These are phyloP conservation scores for Rhineura floridana DNA, from an alignment of 2,113 vertebrate genomes.

Conservation along the genomic window DNA sequence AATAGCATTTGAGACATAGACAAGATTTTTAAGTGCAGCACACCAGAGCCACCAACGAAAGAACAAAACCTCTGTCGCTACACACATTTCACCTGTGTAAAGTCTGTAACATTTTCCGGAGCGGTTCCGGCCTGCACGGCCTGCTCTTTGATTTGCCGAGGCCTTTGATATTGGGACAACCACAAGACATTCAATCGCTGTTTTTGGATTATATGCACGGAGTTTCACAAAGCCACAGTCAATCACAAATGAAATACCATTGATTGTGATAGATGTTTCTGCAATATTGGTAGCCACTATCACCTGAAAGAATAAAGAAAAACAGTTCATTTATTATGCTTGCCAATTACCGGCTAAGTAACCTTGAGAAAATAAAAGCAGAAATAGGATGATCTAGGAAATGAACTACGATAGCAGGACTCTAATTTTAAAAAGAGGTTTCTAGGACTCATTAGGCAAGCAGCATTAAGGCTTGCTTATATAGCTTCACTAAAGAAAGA, in stretches of 20 bases:
- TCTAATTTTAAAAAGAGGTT: background rate
- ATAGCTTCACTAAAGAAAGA: background rate
- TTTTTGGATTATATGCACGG: slow-evolving; percentile 91
- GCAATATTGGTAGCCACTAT: slow-evolving; percentile 98
- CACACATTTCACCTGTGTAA: slow-evolving; percentile 84
- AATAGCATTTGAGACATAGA: background rate
- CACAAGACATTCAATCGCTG: slow-evolving; percentile 93
- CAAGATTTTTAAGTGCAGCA: background rate
- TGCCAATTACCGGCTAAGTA: background rate
- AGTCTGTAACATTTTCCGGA: slow-evolving; percentile 94
- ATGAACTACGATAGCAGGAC: background rate
- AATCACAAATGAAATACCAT: slow-evolving; percentile 89
- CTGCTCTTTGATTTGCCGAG: slow-evolving; percentile 93
- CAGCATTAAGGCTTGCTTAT: background rate
- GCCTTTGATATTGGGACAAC: slow-evolving; percentile 95
- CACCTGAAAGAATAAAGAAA: slow-evolving; percentile 76
- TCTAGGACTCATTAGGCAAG: background rate
- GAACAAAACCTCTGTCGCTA: background rate
- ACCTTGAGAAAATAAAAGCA: background rate
- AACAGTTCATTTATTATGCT: background rate
- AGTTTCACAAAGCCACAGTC: slow-evolving; percentile 98
- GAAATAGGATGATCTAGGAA: background rate
- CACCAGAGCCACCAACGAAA: background rate
- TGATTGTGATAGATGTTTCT: slow-evolving; percentile 96
- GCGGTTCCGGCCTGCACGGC: slow-evolving; percentile 90